A percentile compares a stretch with the other conserved stretches of the same genome.
Evolutionary conservation across 2,797 vertebrate genomes (phyloP).

Genomic region (Sebastiscus albofasciatus): DNA sequence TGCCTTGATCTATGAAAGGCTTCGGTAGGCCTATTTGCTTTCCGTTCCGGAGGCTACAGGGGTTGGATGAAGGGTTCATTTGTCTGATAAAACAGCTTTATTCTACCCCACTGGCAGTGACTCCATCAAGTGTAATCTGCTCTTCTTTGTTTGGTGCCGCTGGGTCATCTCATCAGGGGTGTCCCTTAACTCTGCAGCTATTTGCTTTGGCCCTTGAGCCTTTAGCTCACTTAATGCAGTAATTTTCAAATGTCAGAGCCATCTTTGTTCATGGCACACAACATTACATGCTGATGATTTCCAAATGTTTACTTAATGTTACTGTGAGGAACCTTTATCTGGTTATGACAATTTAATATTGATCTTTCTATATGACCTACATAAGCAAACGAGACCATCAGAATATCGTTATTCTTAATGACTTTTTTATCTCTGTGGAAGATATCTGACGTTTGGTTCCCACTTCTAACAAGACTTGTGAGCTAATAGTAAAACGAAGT

Average conservation of each 20-base stretch:
- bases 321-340: background rate
- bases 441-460: too few relatives aligned
- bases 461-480: too few relatives aligned
- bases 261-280: background rate
- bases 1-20: background rate
- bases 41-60: background rate
- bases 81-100: constrained; percentile 34
- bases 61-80: constrained; percentile 41
- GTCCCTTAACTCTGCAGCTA: constrained; percentile 12
- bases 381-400: too few relatives aligned
- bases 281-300: background rate
- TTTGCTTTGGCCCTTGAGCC: constrained; percentile 29
- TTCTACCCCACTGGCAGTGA: constrained; percentile 16
- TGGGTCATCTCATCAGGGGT: constrained; percentile 12
- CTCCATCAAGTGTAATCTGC: constrained; percentile 16
- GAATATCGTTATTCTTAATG: too few relatives aligned
- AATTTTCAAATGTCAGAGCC: constrained; percentile 1
- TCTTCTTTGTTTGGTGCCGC: constrained; percentile 30
- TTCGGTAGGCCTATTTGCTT: background rate
- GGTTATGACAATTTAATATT: background rate
- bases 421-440: too few relatives aligned
- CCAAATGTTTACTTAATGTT: background rate
- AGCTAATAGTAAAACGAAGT: too few relatives aligned
- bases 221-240: constrained; percentile 6
- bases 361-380: background rate